Percentiles rank a stretch among this genome's conserved stretches.
phyloP scores from a whole-genome alignment of 2,113 vertebrate species.

The Diadophis punctatus region DNA sequence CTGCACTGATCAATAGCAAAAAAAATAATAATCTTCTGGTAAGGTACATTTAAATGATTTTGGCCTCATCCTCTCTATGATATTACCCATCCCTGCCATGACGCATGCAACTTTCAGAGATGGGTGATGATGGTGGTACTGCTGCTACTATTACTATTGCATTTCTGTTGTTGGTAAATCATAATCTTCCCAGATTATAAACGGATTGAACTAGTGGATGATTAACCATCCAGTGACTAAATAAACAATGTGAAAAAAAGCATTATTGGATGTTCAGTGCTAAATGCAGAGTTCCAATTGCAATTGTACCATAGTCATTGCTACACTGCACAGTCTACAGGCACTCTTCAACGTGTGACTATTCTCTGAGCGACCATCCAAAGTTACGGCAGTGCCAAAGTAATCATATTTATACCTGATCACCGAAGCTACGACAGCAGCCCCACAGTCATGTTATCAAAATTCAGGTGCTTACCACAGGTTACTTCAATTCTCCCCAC shows the following conservation, averaged over 20 bases:
- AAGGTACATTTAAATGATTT: neutral
- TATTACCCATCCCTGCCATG: neutral
- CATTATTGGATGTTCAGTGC: slow-evolving; percentile 15
- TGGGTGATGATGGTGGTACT: neutral
- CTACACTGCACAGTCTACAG: neutral
- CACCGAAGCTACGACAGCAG: too few relatives aligned
- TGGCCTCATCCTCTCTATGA: neutral
- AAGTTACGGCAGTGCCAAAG: too few relatives aligned
- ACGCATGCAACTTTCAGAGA: neutral
- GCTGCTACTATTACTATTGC: neutral
- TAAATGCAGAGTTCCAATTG: neutral
- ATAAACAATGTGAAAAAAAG: neutral
- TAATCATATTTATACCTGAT: too few relatives aligned
- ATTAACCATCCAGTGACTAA: neutral
- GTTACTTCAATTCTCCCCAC: too few relatives aligned
- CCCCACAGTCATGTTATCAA: too few relatives aligned
- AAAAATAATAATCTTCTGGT: too few relatives aligned
- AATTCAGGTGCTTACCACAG: too few relatives aligned
- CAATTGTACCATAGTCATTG: neutral
- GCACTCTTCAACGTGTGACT: neutral
- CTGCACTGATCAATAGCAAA: neutral
- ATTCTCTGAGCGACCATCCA: too few relatives aligned
- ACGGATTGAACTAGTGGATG: neutral
- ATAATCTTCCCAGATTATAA: neutral
- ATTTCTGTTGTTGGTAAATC: neutral